phyloP scores from a whole-genome alignment of 2,113 vertebrate species.

The Anhinga anhinga region DNA sequence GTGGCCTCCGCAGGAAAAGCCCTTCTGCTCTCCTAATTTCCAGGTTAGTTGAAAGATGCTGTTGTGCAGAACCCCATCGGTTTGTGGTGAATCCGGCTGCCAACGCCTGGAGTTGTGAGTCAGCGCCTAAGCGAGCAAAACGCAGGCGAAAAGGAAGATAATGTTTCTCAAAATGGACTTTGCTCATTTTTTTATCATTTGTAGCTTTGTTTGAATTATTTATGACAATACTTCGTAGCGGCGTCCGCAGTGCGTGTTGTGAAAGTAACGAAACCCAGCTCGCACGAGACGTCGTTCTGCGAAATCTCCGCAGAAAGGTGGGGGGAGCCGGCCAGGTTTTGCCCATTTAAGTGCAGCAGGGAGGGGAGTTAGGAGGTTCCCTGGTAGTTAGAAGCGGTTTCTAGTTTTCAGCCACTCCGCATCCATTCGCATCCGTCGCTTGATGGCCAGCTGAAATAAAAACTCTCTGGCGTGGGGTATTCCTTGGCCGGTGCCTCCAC shows the following conservation, averaged over 20 bases:
- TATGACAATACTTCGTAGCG: neutral
- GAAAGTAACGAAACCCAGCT: neutral
- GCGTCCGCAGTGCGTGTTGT: neutral
- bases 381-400: neutral
- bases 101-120: neutral
- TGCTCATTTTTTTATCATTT: neutral
- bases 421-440: neutral
- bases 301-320: neutral
- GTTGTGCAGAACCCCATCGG: neutral
- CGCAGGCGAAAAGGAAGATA: neutral
- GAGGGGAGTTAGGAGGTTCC: neutral
- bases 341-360: accelerated
- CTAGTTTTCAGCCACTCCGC: neutral
- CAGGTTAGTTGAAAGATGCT: neutral
- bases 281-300: neutral
- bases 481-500: neutral
- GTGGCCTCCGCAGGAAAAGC: neutral
- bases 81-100: neutral
- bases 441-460: neutral
- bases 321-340: neutral
- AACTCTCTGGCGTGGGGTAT: neutral
- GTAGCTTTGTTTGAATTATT: neutral
- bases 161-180: neutral
- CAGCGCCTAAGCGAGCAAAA: neutral
- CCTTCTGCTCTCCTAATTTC: neutral